phyloP scores from a whole-genome alignment of 2,797 vertebrate genomes.

The Aulostomus chinensis region DNA sequence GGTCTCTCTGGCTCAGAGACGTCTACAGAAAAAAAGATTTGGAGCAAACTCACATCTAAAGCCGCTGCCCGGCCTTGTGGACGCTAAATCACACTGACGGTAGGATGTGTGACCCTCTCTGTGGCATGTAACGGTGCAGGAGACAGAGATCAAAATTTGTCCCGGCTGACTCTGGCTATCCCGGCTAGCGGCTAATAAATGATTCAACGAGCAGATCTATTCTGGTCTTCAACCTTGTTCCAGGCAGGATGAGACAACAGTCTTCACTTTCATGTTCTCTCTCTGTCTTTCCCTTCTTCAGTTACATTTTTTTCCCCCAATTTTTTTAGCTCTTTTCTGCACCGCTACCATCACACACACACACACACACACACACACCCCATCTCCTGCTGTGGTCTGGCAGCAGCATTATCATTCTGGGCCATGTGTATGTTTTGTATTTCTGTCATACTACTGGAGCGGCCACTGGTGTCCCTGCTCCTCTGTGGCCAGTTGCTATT shows the following conservation, averaged over 20 bases:
- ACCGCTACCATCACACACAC: not conserved
- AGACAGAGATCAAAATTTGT: too few relatives aligned
- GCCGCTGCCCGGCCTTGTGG: too few relatives aligned
- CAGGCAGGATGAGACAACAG: not conserved
- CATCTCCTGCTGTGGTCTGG: not conserved
- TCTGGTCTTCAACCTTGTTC: constrained; percentile 19
- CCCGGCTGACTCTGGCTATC: not conserved
- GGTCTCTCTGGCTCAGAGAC: too few relatives aligned
- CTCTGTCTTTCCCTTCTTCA: not conserved
- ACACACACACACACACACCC: too few relatives aligned
- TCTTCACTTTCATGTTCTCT: not conserved
- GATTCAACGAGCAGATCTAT: constrained; percentile 24
- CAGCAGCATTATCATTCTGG: constrained; percentile 23
- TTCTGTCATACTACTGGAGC: constrained; percentile 57
- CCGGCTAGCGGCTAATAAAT: constrained; percentile 19
- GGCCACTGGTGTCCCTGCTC: constrained; percentile 45
- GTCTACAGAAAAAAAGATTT: too few relatives aligned
- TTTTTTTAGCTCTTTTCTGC: not conserved
- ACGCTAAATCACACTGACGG: too few relatives aligned
- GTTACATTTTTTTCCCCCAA: not conserved
- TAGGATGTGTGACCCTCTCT: too few relatives aligned
- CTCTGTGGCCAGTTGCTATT: constrained; percentile 62
- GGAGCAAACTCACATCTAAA: too few relatives aligned
- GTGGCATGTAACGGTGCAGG: too few relatives aligned
- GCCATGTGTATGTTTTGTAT: constrained; percentile 36